Conservation (phyloP, 2,797 vertebrate species). For the Oreochromis mossambicus region DNA sequence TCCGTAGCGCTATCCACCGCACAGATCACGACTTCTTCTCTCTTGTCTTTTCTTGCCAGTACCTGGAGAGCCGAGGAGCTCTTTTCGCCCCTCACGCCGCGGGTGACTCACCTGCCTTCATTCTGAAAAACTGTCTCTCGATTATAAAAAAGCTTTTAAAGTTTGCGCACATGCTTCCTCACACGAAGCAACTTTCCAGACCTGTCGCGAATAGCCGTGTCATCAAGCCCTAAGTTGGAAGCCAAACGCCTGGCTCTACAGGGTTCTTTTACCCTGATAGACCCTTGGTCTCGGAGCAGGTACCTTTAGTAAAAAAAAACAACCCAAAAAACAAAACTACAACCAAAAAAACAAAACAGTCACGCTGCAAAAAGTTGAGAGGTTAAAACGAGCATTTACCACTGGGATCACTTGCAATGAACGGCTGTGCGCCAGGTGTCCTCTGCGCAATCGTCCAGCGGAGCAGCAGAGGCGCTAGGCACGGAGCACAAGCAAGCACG, state of each 20-base stretch:
- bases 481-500: slow-evolving; percentile 14
- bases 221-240: slow-evolving; percentile 37
- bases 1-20: slow-evolving; percentile 56
- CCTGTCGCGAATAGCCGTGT: not conserved
- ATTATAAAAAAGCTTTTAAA: slow-evolving; percentile 23
- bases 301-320: not conserved
- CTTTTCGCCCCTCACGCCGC: slow-evolving; percentile 28
- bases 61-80: slow-evolving; percentile 32
- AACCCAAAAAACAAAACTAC: too few species aligned
- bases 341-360: not conserved
- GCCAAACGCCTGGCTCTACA: not conserved
- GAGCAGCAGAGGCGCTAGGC: slow-evolving; percentile 10
- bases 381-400: not conserved
- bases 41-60: slow-evolving; percentile 11
- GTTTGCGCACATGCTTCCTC: slow-evolving; percentile 52
- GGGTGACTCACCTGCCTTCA: slow-evolving; percentile 60
- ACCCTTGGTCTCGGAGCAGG: not conserved
- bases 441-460: slow-evolving; percentile 58
- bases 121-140: not conserved
- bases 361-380: slow-evolving; percentile 13
- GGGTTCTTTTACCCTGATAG: not conserved
- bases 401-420: not conserved
- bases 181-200: slow-evolving; percentile 57
- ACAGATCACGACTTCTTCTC: slow-evolving; percentile 53
- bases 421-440: slow-evolving; percentile 20